Base-by-base conservation (phyloP, 2,888 invertebrate species). In the Drosophila phalerata region DNA sequence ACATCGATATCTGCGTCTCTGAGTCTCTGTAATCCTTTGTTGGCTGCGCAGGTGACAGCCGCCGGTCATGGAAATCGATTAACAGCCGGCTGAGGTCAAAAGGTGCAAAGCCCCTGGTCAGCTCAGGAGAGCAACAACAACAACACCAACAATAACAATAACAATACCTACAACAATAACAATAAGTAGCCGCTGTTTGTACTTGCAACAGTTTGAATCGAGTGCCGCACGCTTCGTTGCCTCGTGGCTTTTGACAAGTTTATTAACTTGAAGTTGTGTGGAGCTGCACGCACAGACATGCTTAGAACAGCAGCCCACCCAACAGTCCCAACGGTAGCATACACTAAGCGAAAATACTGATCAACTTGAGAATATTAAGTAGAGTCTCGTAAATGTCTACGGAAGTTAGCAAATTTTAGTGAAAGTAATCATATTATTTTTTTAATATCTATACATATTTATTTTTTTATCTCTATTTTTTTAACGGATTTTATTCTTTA, bases 251-350 rank as follows among this genome's bases (percentile, higher is more conserved):
- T 80, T 82, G 86, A 89, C 85, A 83, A 89, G 82, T 89, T 86
- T 86, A 90, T 89, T 89, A 90, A 85, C 81, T 82, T 90, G 90
- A 90, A 85, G 80, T 82, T 80, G 68, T 65, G 45, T 57, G 57
- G 57, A 52, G 38, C 42, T 53, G 60, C 51, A 42, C 45, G 63
- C 66, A 71, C 76, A 74, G 60, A 63, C 57, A 69, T 30, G 60
- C 34, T 52, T 49, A 15, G 38, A 42, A 8, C 51, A 34, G 17
- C 32, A 42, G 32, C 49, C 60, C 56, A 67, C 28, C 51, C 71
- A 22, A 68, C 45, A 67, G 32, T 51, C 34, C 19, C 15, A 3
- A 34, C 25, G 4, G 13, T 5, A 15, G 10, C 37, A 15, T 62
- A 34, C 79, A 79, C 79, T 75, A 45, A 11, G 48, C 22, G 17